phyloP scores from a whole-genome alignment of 2,113 vertebrate species.

The Embiotoca jacksoni region DNA sequence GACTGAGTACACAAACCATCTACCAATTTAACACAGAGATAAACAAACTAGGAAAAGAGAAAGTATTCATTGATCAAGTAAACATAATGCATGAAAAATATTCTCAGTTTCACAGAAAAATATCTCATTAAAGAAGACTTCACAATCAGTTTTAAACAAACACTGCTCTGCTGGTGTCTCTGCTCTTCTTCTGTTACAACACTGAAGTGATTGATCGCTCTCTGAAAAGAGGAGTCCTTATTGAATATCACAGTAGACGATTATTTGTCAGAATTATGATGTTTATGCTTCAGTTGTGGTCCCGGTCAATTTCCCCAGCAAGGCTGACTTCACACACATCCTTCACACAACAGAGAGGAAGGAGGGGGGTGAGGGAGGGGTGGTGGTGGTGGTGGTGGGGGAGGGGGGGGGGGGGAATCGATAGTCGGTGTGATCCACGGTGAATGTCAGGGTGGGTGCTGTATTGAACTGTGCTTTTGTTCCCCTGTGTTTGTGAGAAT shows the following conservation, averaged over 20 bases:
- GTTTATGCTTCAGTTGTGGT: conserved; percentile 20
- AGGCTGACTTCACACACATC: conserved; percentile 22
- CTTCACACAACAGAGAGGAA: neutral
- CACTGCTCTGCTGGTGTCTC: neutral
- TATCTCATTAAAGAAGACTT: too few species aligned
- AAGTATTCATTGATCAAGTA: too few species aligned
- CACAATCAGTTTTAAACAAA: neutral
- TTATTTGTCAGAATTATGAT: conserved; percentile 36
- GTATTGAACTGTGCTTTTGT: conserved; percentile 38
- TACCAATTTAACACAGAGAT: too few species aligned
- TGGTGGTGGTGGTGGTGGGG: too few species aligned
- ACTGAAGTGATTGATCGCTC: conserved; percentile 15
- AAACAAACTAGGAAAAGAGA: too few species aligned
- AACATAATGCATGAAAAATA: too few species aligned
- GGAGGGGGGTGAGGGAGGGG: too few species aligned
- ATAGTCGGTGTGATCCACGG: conserved; percentile 33
- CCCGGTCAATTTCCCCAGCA: conserved; percentile 20
- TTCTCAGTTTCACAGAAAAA: too few species aligned
- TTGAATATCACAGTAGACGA: conserved; percentile 3
- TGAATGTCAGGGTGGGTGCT: conserved; percentile 14
- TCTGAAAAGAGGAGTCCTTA: conserved; percentile 5
- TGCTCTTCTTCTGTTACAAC: neutral
- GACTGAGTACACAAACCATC: too few species aligned
- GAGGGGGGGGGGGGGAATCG: neutral
- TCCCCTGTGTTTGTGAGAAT: conserved; percentile 13